Base-by-base conservation (phyloP, 1,140 invertebrate species). In the Drosophila rufa region DNA sequence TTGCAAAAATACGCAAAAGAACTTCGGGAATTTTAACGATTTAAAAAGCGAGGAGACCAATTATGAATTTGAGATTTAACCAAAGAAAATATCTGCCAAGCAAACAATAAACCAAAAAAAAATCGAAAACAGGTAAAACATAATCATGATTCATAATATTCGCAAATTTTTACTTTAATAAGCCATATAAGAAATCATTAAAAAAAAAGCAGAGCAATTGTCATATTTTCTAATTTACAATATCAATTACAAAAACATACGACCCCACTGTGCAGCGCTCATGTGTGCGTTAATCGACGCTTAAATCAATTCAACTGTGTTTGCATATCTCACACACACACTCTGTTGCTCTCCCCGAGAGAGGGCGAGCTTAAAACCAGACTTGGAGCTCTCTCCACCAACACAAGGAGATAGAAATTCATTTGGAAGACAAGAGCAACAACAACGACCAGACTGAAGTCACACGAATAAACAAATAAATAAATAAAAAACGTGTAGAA, bases 241-340 rank as follows among this genome's bases (percentile, higher is more conserved):
- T n/a, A n/a, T n/a, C n/a, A n/a, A n/a, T n/a, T n/a, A n/a, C n/a
- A n/a, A n/a, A n/a, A n/a, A n/a, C n/a, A n/a, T n/a, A n/a, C n/a
- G 0, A 2, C 12, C 9, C 47, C 47, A 38, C 62, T 22, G 38
- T 67, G 19, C 30, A 12, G 4, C 57, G 45, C 38, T 6, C 64
- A 22, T 70, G 85, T 90, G 45, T 89, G 80, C 60, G 71, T 89
- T 89, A 83, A 87, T 87, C 83, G 77, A 71, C 84, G 84, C 85
- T 84, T 87, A 81, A 89, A 81, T 87, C 77, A 84, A 89, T 84
- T 89, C 78, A 71, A 79, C 55, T 83, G 84, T 89, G 84, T 87
- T 89, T 87, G 83, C 85, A 87, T 90, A 89, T 74, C 64, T 42
- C 59, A 25, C 38, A 30, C 56, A 58, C 40, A 58, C 73, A 42